Conservation (phyloP, 1,140 invertebrate genomes). For the Drusus annulatus region DNA sequence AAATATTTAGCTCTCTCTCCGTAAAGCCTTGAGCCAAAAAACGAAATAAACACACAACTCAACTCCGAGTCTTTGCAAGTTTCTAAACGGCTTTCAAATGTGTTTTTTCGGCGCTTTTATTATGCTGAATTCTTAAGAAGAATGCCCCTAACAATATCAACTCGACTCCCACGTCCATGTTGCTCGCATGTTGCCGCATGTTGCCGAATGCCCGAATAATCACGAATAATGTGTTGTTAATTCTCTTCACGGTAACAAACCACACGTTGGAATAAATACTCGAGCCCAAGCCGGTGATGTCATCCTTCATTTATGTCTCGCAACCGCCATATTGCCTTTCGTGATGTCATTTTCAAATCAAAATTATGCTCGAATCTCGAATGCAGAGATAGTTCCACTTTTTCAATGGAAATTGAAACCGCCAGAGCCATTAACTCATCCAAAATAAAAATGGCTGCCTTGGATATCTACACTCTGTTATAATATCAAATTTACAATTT, state of each 20-base stretch:
- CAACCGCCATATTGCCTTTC: constrained; percentile 1
- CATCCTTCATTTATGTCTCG: constrained; percentile 4
- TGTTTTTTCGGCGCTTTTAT: constrained; percentile 6
- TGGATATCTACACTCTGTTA: neutral
- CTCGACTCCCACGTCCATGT: neutral
- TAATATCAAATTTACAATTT: too few species aligned
- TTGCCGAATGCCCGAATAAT: neutral
- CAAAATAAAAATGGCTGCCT: neutral
- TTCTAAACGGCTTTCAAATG: too few species aligned
- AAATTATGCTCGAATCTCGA: neutral
- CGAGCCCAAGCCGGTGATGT: constrained; percentile 15
- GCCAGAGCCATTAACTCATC: neutral
- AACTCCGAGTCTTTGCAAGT: too few species aligned
- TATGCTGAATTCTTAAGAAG: constrained; percentile 18
- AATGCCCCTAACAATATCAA: constrained; percentile 3
- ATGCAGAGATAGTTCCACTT: constrained; percentile 1
- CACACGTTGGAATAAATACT: neutral
- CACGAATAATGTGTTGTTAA: neutral
- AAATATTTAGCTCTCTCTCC: too few species aligned
- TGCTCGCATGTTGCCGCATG: neutral
- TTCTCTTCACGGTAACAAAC: constrained; percentile 17
- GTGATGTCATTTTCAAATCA: constrained; percentile 27
- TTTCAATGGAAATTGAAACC: neutral
- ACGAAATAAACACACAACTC: too few species aligned
- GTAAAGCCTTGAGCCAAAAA: too few species aligned